These are phyloP conservation scores for Ctena decussata DNA, from an alignment of 2,888 invertebrate genomes.

Conservation along the genomic window DNA sequence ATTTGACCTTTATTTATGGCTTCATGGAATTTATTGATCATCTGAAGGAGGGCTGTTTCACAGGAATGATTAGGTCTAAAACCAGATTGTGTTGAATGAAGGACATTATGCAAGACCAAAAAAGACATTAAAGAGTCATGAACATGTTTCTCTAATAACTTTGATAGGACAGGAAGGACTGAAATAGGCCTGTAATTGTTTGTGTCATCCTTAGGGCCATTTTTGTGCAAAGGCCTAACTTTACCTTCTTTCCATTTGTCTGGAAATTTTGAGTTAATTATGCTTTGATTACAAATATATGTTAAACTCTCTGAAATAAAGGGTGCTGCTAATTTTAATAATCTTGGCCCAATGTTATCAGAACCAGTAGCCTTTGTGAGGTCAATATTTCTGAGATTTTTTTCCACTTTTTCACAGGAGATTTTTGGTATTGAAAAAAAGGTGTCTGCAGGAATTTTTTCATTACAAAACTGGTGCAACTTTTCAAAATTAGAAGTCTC, in stretches of 20 bases:
- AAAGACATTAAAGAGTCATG: no score
- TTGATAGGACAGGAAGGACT: background rate
- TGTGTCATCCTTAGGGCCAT: no score
- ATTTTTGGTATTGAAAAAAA: conserved; percentile 1
- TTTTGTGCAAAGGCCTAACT: conserved; percentile 1
- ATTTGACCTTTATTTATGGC: no score
- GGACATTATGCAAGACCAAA: no score
- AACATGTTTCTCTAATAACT: no score
- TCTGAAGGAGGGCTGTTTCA: no score
- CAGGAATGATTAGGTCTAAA: no score
- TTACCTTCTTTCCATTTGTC: conserved; percentile 3
- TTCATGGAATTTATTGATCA: no score
- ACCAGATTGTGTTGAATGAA: no score
- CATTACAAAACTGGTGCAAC: background rate
- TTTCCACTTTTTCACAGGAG: no score
- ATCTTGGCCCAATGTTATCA: background rate
- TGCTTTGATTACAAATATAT: background rate
- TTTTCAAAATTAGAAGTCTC: no score
- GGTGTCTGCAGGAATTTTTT: background rate
- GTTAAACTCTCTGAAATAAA: background rate
- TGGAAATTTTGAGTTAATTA: background rate
- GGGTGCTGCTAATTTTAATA: no score
- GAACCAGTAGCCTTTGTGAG: background rate
- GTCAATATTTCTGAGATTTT: background rate
- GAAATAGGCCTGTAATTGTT: background rate